Evolutionary conservation across 2,888 invertebrate genomes (phyloP).

Genomic region (Molanna angustata): DNA sequence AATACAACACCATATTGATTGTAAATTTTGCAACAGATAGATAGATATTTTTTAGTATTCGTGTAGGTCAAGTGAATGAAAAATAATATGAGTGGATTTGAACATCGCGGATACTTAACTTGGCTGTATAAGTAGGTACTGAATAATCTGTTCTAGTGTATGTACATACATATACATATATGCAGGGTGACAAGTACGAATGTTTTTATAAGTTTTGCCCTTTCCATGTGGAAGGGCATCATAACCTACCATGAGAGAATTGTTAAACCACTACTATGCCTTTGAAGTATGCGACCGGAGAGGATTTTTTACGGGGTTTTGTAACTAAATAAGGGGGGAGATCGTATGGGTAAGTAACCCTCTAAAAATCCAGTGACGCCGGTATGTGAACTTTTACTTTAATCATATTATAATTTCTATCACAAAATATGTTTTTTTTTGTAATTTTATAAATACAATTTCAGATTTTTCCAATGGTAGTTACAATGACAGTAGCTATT

Average conservation of each 20-base stretch:
- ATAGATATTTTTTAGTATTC: too few relatives aligned
- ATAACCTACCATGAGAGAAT: conserved; percentile 1
- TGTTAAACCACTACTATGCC: conserved; percentile 6
- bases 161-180: too few relatives aligned
- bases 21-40: too few relatives aligned
- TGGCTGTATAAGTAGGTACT: conserved; percentile 25
- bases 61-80: conserved; percentile 20
- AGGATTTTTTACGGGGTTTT: conserved; percentile 28
- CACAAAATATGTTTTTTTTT: too few relatives aligned
- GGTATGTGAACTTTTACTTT: too few relatives aligned
- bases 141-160: too few relatives aligned
- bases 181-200: not conserved
- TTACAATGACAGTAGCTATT: too few relatives aligned
- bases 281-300: conserved; percentile 24
- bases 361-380: not conserved
- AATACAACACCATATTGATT: too few relatives aligned
- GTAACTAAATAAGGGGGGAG: conserved; percentile 27
- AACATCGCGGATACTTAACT: conserved; percentile 27
- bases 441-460: too few relatives aligned
- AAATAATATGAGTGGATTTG: conserved; percentile 29
- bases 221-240: not conserved
- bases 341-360: conserved; percentile 19
- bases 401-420: too few relatives aligned
- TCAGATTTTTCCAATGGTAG: too few relatives aligned
- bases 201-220: not conserved